Base-by-base conservation (phyloP, 2,113 vertebrate species). In the Alaudala cheleensis region DNA sequence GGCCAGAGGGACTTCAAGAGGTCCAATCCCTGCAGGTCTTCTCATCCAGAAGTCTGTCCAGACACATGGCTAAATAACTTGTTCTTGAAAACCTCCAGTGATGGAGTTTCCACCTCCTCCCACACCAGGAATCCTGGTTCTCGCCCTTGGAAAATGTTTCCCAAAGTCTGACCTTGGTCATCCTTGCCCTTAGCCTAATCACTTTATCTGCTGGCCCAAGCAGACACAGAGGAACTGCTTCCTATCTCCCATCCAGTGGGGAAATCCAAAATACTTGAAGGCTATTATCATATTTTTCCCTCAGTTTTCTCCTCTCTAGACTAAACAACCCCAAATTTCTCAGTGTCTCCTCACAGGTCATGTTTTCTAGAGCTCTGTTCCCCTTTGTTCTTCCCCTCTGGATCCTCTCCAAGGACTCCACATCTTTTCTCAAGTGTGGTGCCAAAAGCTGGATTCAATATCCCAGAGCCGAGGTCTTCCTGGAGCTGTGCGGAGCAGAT, bases 361-460 rank as follows among this genome's bases (percentile, higher is more conserved):
- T 94, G 92, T 90, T 94, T 97, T 97, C 96, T 97, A 96, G 95
- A 95, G 86, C 60, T 81, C 79, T 42, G 23, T 22, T 96, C 83
- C 64, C 72, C 95, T 97, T 95, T 97, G 94, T 94, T 97, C 90
- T 83, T 80, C 86, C 92, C 67, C 72, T 81, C 86, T 97, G 96
- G 96, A 95, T 58, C 60, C 16, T 54, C 72, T 95, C 96, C 95
- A 96, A 95, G 88, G 82, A 58, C 56, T 92, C 92, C 51, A 0
- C 92, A 95, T 96, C 92, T 97, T 88, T 93, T 81, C 92, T 95
- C 92, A 96, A 96, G 95, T 78, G 88, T 61, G 65, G 82, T 95
- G 96, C 96, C 96, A 97, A 96, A 88, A 94, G 81, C 92, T 93
- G 82, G 86, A 94, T 95, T 83, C 91, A 86, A 86, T 94, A 90